Evolutionary conservation across 2,888 invertebrate species (phyloP), one percentile per base, ranked within the genome.

Genomic region (Eumacrocentrus americanus): DNA sequence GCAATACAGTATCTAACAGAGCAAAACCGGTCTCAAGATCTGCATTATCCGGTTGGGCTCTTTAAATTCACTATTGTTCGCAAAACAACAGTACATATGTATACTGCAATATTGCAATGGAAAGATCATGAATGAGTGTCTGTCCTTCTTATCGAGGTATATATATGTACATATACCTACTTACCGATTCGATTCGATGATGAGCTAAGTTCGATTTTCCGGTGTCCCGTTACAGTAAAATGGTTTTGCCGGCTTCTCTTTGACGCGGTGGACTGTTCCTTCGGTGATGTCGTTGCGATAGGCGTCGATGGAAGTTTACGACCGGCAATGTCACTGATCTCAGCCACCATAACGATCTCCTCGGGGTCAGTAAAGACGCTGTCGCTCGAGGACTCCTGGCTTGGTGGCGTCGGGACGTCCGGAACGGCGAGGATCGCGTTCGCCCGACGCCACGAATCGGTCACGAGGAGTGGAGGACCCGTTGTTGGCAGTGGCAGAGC

Each of bases 321-420:
- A 69, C 64, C 29, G 64, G 63, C 51, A 35, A 37, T 14, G 14
- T 47, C 46, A 18, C 18, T 18, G 22, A 3, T 9, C 9, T 88
- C 87, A 69, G 86, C 84, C 11, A 81, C 78, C 72, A 82, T 82
- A 66, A 85, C 87, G 48, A 53, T 61, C 50, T 72, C 73, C 14
- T 78, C 78, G 6, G 90, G 88, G 80, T 91, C 91, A 70, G 90
- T 90, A 83, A 91, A 91, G 79, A 90, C 87, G 75, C 91, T 90
- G 73, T 88, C 87, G 63, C 86, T 86, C 80, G 89, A 89, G 66
- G 89, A 88, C 66, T 84, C 85, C 74, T 83, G 84, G 73, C 83
- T 85, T 69, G 84, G 84, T 68, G 78, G 81, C 52, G 74, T 78
- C 50, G 77, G 75, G 69, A 75, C 72, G 56, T 75, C 74, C 51